These are phyloP conservation scores for Blastobasis lacticolella DNA, from an alignment of 2,888 invertebrate genomes.

Conservation along the genomic window DNA sequence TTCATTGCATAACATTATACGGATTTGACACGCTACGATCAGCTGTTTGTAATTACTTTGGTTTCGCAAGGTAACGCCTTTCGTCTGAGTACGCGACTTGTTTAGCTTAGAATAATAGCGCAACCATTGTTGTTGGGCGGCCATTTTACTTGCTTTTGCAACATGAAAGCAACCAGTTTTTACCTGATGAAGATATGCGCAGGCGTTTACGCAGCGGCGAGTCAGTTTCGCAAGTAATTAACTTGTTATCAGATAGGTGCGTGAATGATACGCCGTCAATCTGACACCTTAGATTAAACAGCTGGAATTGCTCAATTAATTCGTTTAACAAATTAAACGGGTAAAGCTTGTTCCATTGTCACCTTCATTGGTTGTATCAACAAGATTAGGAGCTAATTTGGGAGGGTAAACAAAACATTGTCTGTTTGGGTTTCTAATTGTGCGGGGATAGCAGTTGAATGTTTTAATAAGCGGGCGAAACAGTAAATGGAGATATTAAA, in stretches of 20 bases:
- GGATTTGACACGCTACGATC: constrained; percentile 34
- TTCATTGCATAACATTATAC: constrained; percentile 24
- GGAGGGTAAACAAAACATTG: not conserved
- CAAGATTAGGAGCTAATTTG: constrained; percentile 5
- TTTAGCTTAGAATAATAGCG: constrained; percentile 52
- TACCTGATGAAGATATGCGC: constrained; percentile 58
- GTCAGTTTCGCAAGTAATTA: constrained; percentile 19
- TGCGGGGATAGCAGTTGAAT: constrained; percentile 3
- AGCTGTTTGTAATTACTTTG: constrained; percentile 32
- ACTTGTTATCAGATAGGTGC: constrained; percentile 20
- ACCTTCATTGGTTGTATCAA: constrained; percentile 16
- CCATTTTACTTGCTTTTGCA: constrained; percentile 51
- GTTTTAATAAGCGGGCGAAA: constrained; percentile 16
- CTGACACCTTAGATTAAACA: constrained; percentile 37
- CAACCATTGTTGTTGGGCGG: constrained; percentile 49
- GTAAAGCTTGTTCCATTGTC: constrained; percentile 17
- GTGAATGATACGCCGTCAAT: constrained; percentile 31
- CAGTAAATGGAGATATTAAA: constrained; percentile 20
- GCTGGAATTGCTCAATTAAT: constrained; percentile 40
- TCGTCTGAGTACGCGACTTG: constrained; percentile 40
- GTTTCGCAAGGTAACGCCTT: constrained; percentile 14
- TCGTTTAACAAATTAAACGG: constrained; percentile 21
- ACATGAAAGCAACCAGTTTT: constrained; percentile 46
- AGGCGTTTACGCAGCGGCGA: constrained; percentile 7
- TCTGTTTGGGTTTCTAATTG: constrained; percentile 3